Conservation (phyloP, 2,888 invertebrate genomes). For the Gastracanthus pulcherrimus region DNA sequence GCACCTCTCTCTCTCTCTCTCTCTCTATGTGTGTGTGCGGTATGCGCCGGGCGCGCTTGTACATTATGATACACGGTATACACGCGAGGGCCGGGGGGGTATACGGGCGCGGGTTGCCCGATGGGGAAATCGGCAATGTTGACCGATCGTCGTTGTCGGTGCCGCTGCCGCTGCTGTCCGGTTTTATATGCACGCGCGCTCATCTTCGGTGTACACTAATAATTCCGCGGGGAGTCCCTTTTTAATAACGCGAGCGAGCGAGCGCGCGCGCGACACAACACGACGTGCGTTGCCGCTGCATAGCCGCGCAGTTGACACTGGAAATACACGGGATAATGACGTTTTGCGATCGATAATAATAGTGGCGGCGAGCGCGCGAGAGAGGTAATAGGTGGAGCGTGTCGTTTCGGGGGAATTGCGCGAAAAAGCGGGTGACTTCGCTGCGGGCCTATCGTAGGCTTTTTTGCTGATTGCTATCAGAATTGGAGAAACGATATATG, state of each 20-base stretch:
- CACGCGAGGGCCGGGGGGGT: not conserved
- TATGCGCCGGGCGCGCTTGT: no score
- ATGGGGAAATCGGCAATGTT: slow-evolving; percentile 49
- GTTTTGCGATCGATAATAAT: slow-evolving; percentile 4
- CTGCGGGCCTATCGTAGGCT: no score
- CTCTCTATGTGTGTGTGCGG: no score
- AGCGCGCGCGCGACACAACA: not conserved
- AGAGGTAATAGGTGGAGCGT: no score
- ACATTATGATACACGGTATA: slow-evolving; percentile 26
- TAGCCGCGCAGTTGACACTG: not conserved
- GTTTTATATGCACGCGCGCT: slow-evolving; percentile 50
- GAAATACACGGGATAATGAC: slow-evolving; percentile 18
- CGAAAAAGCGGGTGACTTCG: no score
- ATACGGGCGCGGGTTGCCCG: slow-evolving; percentile 42
- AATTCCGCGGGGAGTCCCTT: slow-evolving; percentile 48
- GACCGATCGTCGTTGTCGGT: slow-evolving; percentile 40
- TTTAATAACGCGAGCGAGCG: slow-evolving; percentile 34
- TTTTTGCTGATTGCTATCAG: no score
- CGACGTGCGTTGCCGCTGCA: not conserved
- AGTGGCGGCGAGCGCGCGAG: not conserved
- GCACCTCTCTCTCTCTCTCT: no score
- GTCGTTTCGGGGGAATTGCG: no score
- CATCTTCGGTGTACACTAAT: slow-evolving; percentile 54
- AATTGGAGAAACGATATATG: no score
- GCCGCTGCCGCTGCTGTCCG: slow-evolving; percentile 14